Evolutionary conservation across 2,797 vertebrate species (phyloP).

Genomic region (Sarcoramphus papa): DNA sequence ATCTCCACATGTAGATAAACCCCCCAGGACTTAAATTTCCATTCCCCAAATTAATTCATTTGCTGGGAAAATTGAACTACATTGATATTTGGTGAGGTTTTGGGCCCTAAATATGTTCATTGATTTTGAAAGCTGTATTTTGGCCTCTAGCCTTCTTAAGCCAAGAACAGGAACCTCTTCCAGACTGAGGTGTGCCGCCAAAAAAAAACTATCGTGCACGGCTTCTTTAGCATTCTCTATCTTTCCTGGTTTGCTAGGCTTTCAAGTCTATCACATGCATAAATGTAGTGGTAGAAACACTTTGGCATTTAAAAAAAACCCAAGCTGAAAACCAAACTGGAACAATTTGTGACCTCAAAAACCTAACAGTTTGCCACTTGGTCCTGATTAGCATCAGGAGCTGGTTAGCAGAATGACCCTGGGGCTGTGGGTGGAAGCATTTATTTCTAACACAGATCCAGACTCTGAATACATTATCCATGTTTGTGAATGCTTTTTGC

Average conservation of each 20-base stretch:
- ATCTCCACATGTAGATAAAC: not conserved
- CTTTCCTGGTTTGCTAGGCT: not conserved
- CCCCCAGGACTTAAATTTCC: not conserved
- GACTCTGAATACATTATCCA: not conserved
- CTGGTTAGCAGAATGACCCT: not conserved
- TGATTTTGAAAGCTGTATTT: not conserved
- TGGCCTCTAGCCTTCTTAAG: not conserved
- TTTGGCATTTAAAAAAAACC: not conserved
- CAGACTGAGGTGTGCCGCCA: not conserved
- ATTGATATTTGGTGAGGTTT: not conserved
- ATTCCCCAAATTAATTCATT: not conserved
- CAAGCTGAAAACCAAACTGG: not conserved
- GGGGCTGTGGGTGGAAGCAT: not conserved
- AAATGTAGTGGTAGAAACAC: not conserved
- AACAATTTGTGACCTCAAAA: not conserved
- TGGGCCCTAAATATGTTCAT: not conserved
- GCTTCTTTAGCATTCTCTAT: not conserved
- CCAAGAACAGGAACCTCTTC: not conserved
- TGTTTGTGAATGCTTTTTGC: not conserved
- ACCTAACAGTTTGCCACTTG: rapidly evolving
- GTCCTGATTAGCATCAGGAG: not conserved
- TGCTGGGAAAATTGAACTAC: not conserved
- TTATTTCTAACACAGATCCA: not conserved
- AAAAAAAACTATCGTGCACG: rapidly evolving
- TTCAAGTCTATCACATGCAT: not conserved